Conservation (phyloP, 2,113 vertebrate species). For the Drymodes brunneopygia region DNA sequence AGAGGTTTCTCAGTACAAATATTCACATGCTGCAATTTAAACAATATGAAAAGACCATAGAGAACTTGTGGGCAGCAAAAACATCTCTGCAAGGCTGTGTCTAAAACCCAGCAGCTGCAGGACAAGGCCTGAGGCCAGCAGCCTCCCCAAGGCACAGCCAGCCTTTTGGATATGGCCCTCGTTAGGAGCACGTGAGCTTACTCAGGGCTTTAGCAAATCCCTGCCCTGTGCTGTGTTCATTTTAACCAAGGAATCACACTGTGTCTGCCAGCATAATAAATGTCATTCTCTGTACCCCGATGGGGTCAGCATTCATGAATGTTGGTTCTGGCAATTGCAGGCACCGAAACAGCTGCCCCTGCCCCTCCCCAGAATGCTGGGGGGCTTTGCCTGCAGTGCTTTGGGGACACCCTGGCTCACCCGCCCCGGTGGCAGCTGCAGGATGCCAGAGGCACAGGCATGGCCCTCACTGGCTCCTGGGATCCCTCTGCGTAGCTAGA, state of each 20-base stretch:
- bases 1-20: slow-evolving; percentile 12
- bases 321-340: background rate
- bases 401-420: background rate
- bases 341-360: background rate
- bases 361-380: background rate
- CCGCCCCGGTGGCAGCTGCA: background rate
- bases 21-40: slow-evolving; percentile 27
- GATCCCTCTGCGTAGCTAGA: background rate
- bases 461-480: background rate
- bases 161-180: background rate
- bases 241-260: background rate
- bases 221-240: background rate
- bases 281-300: background rate
- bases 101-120: background rate
- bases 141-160: background rate
- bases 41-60: background rate
- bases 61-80: background rate
- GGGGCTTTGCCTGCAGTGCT: background rate
- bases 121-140: background rate
- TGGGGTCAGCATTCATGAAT: background rate
- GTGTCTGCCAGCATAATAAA: background rate
- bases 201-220: background rate
- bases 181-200: background rate
- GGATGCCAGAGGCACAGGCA: background rate
- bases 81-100: background rate